Percentiles rank a stretch among this genome's conserved stretches.
These are phyloP conservation scores for Geotrypetes seraphini DNA, from an alignment of 2,797 vertebrate species.

Conservation along the genomic window DNA sequence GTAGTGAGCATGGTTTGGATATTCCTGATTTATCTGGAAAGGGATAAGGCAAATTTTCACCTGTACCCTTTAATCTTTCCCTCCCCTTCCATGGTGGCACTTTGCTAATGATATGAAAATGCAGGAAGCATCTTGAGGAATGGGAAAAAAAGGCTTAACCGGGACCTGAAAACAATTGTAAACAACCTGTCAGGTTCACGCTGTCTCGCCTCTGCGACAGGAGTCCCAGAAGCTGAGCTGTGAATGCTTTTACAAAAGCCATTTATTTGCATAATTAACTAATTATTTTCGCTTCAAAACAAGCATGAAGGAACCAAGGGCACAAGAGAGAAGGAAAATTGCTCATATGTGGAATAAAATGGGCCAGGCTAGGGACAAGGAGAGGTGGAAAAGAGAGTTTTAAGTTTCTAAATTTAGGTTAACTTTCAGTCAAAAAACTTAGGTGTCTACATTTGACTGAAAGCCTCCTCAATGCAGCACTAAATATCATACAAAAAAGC, in stretches of 20 bases:
- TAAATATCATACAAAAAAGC: not conserved
- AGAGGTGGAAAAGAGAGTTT: not conserved
- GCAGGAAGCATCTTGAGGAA: constrained; percentile 12
- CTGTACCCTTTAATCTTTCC: constrained; percentile 14
- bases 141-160: constrained; percentile 4
- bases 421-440: not conserved
- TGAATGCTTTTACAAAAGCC: constrained; percentile 10
- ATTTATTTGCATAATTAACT: constrained; percentile 19
- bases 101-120: constrained; percentile 15
- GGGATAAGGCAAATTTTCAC: constrained; percentile 7
- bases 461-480: no score
- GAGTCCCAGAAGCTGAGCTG: not conserved
- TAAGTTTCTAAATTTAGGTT: not conserved
- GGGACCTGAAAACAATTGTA: not conserved
- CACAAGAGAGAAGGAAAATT: not conserved
- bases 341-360: constrained; percentile 8
- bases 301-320: constrained; percentile 8
- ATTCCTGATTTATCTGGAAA: constrained; percentile 10
- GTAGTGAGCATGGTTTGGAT: constrained; percentile 8
- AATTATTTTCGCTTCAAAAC: constrained; percentile 15
- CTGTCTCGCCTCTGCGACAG: constrained; percentile 3
- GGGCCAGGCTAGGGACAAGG: not conserved
- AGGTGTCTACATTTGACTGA: no score
- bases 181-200: not conserved
- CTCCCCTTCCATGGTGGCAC: constrained; percentile 13